Evolutionary conservation across 2,113 vertebrate species (phyloP).

Genomic region (Hippoglossus stenolepis): DNA sequence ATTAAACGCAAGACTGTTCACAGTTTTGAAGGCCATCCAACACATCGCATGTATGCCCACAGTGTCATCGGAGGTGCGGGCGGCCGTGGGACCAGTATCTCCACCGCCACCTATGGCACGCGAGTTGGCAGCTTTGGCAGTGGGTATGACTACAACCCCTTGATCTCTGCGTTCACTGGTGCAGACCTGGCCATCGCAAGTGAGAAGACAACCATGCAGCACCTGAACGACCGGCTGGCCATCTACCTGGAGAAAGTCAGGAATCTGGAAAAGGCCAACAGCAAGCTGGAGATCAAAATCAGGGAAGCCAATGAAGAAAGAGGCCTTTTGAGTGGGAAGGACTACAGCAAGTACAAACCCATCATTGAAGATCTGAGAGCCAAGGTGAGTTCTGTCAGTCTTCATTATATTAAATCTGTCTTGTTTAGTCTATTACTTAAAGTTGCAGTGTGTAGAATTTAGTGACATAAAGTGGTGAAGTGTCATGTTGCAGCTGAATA

Average conservation of each 20-base stretch:
- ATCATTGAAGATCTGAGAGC: slow-evolving; percentile 72
- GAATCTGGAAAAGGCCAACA: slow-evolving; percentile 82
- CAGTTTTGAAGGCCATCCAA: not conserved
- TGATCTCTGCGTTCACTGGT: not conserved
- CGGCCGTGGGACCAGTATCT: slow-evolving; percentile 73
- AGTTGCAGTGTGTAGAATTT: no score
- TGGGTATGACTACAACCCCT: slow-evolving; percentile 31
- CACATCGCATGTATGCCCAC: slow-evolving; percentile 37
- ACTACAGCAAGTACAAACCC: slow-evolving; percentile 71
- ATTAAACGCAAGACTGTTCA: slow-evolving; percentile 18
- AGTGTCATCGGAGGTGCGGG: slow-evolving; percentile 79
- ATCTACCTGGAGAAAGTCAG: slow-evolving; percentile 81
- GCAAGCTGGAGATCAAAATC: slow-evolving; percentile 79
- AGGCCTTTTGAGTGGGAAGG: slow-evolving; percentile 70
- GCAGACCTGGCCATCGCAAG: slow-evolving; percentile 64
- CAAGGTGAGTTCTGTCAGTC: slow-evolving; percentile 71
- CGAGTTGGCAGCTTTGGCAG: slow-evolving; percentile 42
- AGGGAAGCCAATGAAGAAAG: slow-evolving; percentile 73
- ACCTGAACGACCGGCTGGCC: slow-evolving; percentile 81
- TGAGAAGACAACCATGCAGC: slow-evolving; percentile 80
- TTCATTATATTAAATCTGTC: no score
- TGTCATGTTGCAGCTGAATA: no score
- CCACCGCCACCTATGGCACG: slow-evolving; percentile 38
- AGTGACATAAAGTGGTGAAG: no score
- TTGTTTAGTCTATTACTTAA: no score